Evolutionary conservation across 1,140 invertebrate species (phyloP), one percentile per base, ranked within the genome.

Genomic region (Arion vulgaris): DNA sequence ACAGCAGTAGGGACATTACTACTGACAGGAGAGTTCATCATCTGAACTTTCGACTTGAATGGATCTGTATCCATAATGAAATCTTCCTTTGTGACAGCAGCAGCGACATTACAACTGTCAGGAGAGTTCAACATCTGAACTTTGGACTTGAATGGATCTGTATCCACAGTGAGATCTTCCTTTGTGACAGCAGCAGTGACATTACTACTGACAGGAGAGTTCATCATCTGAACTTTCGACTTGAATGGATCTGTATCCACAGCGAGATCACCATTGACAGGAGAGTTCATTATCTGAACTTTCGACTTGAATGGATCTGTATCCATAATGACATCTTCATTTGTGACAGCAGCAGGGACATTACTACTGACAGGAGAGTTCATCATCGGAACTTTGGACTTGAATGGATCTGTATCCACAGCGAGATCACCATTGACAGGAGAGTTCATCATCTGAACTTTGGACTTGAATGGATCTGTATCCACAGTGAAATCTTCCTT

Each of bases 21-120:
- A 9, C 26, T 26, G 32, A 68, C 32, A 38, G 71, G 71, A 11
- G 71, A 73, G n/a, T 76, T 76, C 23, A 36, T 41, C 26, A 76
- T 53, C 74, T 76, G 74, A 45, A 45, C n/a, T 51, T 53, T 45
- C 9, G 74, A 26, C n/a, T 45, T 51, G 45, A 76, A 68, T 13
- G 62, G 62, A 68, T 68, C 62, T 49, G 9, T 19, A 49, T 11
- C 45, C 19, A 49, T 19, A 68, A 34, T 19, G 19, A 19, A 9
- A 49, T 76, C 39, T 9, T 9, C 11, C 11, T 72, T 38, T 39
- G 36, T 68, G 11, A 9, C 9, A 13, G n/a, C 23, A 11, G 28
- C 28, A 23, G 11, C 41, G 4, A n/a, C 13, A 15, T 23, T 45
- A 13, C 5, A 4, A 36, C 2, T 39, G 38, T 4, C 32, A 71